Evolutionary conservation across 2,888 invertebrate genomes (phyloP).

Genomic region (Aleiodes testaceus): DNA sequence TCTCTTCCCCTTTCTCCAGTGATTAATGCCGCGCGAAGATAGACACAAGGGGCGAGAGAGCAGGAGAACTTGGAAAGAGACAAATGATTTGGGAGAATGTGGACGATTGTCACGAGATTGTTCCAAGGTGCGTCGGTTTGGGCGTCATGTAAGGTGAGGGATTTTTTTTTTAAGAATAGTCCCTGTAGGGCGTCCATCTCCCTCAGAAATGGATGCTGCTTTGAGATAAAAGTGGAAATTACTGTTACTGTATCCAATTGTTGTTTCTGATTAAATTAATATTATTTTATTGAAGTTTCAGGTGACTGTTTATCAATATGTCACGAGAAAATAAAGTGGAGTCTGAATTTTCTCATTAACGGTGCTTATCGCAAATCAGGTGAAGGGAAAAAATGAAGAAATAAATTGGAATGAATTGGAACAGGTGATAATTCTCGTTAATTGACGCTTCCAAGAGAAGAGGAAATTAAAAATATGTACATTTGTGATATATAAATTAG

Average conservation of each 20-base stretch:
- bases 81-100: slow-evolving; percentile 6
- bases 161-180: background rate
- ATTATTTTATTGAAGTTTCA: background rate
- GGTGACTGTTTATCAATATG: no score
- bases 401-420: background rate
- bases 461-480: background rate
- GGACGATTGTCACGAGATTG: background rate
- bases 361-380: no score
- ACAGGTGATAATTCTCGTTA: no score
- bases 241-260: background rate
- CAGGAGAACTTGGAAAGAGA: background rate
- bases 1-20: slow-evolving; percentile 45
- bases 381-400: background rate
- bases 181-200: slow-evolving; percentile 1
- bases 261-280: background rate
- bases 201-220: background rate
- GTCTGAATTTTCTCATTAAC: no score
- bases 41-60: slow-evolving; percentile 39
- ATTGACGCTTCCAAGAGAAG: no score
- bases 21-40: slow-evolving; percentile 53
- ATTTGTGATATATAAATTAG: slow-evolving; percentile 9
- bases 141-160: slow-evolving; percentile 5
- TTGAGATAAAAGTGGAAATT: background rate
- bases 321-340: no score
- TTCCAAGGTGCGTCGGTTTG: slow-evolving; percentile 28